Evolutionary conservation across 2,113 vertebrate genomes (phyloP).

Genomic region (Siniperca chuatsi): DNA sequence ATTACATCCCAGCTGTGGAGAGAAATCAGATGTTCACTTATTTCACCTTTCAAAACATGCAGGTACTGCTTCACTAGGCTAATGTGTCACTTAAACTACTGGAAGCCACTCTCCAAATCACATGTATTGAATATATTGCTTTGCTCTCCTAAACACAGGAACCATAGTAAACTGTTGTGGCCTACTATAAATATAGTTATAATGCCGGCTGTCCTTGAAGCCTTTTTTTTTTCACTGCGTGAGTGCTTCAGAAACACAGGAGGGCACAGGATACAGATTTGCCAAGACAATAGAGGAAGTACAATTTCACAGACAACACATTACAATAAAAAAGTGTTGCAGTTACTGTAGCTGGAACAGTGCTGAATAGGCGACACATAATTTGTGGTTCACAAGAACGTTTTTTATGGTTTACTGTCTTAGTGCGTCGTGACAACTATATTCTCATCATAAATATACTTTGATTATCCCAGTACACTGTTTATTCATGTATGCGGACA

Average conservation of each 20-base stretch:
- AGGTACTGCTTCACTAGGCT: neutral
- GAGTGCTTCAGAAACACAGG: neutral
- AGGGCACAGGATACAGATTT: conserved; percentile 16
- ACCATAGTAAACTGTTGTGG: too few relatives aligned
- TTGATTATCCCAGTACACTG: neutral
- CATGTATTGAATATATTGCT: neutral
- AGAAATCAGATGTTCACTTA: neutral
- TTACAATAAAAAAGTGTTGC: neutral
- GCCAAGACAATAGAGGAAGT: conserved; percentile 18
- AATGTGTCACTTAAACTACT: neutral
- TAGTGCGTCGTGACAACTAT: neutral
- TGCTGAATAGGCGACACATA: neutral
- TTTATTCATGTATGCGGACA: neutral
- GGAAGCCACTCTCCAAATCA: neutral
- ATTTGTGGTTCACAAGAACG: neutral
- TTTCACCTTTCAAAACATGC: neutral
- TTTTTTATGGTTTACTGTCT: neutral
- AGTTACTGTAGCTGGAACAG: neutral
- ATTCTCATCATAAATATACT: neutral
- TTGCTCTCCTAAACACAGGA: neutral
- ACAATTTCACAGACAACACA: neutral
- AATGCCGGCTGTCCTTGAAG: conserved; percentile 14
- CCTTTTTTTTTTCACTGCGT: neutral
- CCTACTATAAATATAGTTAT: neutral
- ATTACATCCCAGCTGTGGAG: neutral